These are phyloP conservation scores for Dolichoris vasculosae DNA, from an alignment of 1,140 invertebrate genomes.

Conservation along the genomic window DNA sequence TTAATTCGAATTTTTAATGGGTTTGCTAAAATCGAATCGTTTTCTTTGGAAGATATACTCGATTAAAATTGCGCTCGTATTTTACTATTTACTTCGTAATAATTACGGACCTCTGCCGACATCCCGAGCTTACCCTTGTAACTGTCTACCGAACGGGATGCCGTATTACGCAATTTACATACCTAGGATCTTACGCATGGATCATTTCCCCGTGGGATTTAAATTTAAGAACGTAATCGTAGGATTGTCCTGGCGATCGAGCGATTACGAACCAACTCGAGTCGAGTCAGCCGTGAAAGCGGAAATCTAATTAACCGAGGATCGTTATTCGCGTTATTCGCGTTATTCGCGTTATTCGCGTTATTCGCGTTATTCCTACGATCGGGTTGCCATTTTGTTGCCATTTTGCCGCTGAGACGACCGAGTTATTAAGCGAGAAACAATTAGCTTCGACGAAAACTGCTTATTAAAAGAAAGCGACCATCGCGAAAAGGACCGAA, in stretches of 20 bases:
- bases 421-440: no score
- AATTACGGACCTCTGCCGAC: neutral
- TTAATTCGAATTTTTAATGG: neutral
- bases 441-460: no score
- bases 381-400: no score
- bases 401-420: no score
- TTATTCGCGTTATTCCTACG: no score
- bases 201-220: neutral
- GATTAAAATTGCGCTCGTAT: neutral
- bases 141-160: no score
- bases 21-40: neutral
- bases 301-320: neutral
- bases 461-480: no score
- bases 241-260: neutral
- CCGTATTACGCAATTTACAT: neutral
- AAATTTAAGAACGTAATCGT: neutral
- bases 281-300: neutral
- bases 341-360: no score
- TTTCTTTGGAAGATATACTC: neutral
- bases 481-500: no score
- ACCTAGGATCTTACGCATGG: neutral
- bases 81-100: neutral
- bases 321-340: neutral
- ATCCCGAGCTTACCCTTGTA: no score
- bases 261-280: neutral